Percentiles rank a stretch among this genome's conserved stretches.
Conservation (phyloP, 2,888 invertebrate genomes). For the Brachyptera risi region DNA sequence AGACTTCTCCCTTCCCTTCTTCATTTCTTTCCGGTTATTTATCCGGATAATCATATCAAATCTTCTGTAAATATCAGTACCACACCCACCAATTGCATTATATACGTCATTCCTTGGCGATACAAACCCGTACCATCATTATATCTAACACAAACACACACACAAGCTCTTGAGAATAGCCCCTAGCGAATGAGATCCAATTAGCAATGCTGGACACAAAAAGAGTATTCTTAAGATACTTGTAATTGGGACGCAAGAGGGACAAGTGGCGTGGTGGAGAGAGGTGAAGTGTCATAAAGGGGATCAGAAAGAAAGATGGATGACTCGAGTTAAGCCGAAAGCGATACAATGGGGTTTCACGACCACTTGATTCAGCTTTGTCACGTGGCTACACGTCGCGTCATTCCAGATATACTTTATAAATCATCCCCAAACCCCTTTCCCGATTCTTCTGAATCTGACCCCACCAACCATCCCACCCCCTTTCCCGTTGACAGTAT, state of each 20-base stretch:
- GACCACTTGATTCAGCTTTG: constrained; percentile 6
- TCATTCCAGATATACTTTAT: constrained; percentile 11
- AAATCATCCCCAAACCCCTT: constrained; percentile 3
- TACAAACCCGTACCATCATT: neutral
- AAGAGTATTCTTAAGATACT: constrained; percentile 17
- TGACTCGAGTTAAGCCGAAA: neutral
- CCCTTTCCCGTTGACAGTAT: neutral
- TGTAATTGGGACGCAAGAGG: constrained; percentile 14
- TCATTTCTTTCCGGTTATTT: neutral
- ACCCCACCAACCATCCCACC: too few relatives aligned
- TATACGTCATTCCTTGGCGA: neutral
- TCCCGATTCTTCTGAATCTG: too few relatives aligned
- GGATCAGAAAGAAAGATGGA: neutral
- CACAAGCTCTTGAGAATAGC: neutral
- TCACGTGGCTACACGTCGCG: constrained; percentile 6
- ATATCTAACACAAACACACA: neutral
- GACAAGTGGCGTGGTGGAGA: neutral
- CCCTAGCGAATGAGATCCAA: constrained; percentile 24
- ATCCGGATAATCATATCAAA: constrained; percentile 1
- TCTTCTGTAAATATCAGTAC: neutral
- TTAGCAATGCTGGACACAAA: constrained; percentile 20
- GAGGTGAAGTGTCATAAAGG: neutral
- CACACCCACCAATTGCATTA: neutral
- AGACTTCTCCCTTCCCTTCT: neutral
- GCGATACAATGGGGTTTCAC: neutral